These are phyloP conservation scores for Penelope pileata DNA, from an alignment of 2,113 vertebrate species.

Conservation along the genomic window DNA sequence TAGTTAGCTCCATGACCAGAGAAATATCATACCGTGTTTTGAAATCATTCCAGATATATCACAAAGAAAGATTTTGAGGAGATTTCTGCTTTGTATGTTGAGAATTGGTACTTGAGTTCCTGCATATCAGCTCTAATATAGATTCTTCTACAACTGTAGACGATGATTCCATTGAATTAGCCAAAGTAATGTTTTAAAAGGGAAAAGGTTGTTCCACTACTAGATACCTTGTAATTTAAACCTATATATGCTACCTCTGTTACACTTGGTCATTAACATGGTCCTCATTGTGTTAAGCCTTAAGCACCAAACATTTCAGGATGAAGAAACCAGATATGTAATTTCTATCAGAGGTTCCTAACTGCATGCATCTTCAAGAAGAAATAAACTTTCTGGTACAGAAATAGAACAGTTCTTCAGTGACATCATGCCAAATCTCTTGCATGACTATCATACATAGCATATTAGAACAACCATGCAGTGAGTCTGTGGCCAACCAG, in stretches of 20 bases:
- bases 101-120: not conserved
- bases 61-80: not conserved
- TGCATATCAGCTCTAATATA: slow-evolving; percentile 74
- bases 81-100: not conserved
- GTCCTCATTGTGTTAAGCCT: slow-evolving; percentile 68
- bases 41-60: not conserved
- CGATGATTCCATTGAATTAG: slow-evolving; percentile 34
- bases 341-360: slow-evolving; percentile 60
- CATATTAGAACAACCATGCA: slow-evolving; percentile 3
- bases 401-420: slow-evolving; percentile 41
- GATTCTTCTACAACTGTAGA: slow-evolving; percentile 12
- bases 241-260: slow-evolving; percentile 55
- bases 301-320: slow-evolving; percentile 70
- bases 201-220: slow-evolving; percentile 14
- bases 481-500: slow-evolving; percentile 45
- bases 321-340: slow-evolving; percentile 50
- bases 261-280: slow-evolving; percentile 60
- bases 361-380: slow-evolving; percentile 48
- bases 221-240: slow-evolving; percentile 65
- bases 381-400: slow-evolving; percentile 62
- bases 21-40: not conserved
- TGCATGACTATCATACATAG: slow-evolving; percentile 60
- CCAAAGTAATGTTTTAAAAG: slow-evolving; percentile 20
- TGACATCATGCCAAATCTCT: slow-evolving; percentile 62
- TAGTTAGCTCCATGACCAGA: not conserved